Conservation (phyloP, 1,140 invertebrate genomes). For the Cydia pomonella region DNA sequence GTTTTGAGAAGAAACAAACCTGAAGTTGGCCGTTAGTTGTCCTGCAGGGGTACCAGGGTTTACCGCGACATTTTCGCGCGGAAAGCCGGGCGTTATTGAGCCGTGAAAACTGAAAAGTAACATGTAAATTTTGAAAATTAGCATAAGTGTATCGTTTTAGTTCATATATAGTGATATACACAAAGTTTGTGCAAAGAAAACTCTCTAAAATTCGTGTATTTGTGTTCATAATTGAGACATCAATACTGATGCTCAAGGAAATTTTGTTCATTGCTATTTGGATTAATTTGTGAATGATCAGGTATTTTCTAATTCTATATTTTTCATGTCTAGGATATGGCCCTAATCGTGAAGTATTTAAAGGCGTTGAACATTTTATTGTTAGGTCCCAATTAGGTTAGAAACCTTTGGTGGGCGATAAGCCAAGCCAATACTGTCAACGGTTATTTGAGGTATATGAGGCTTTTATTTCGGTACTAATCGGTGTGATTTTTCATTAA, state of each 20-base stretch:
- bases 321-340: conserved; percentile 46
- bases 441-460: conserved; percentile 47
- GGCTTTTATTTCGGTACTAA: conserved; percentile 46
- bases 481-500: conserved; percentile 45
- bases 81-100: conserved; percentile 80
- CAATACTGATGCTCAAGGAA: conserved; percentile 60
- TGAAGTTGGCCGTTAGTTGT: conserved; percentile 70
- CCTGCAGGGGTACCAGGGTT: conserved; percentile 61
- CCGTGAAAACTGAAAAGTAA: conserved; percentile 74
- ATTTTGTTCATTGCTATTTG: conserved; percentile 62
- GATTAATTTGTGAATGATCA: conserved; percentile 75
- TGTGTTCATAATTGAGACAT: conserved; percentile 50
- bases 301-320: conserved; percentile 60
- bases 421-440: conserved; percentile 64
- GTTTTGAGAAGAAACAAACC: conserved; percentile 78
- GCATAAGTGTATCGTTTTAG: conserved; percentile 52
- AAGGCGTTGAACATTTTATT: conserved; percentile 41
- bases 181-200: conserved; percentile 49
- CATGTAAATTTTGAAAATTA: conserved; percentile 58
- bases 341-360: conserved; percentile 38
- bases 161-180: conserved; percentile 45
- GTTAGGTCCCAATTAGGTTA: conserved; percentile 71
- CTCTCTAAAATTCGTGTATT: conserved; percentile 47
- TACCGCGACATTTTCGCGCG: conserved; percentile 81
- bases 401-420: conserved; percentile 70